Conservation (phyloP, 2,797 vertebrate genomes). For the Enteromius viviparus region DNA sequence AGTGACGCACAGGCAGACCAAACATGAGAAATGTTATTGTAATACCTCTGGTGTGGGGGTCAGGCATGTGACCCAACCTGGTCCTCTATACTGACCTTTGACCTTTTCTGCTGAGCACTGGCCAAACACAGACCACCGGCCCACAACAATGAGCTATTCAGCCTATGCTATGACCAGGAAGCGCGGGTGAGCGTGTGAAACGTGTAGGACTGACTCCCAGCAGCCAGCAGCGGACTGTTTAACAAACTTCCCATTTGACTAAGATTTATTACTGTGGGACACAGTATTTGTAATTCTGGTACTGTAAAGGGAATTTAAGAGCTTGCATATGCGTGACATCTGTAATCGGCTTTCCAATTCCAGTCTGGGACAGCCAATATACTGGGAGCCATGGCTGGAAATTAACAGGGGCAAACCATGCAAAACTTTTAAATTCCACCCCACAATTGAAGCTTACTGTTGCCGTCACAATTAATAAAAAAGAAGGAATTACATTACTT, state of each 20-base stretch:
- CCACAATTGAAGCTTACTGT: no score
- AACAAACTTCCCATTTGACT: not conserved
- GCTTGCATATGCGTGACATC: not conserved
- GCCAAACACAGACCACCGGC: constrained; percentile 73
- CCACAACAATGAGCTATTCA: constrained; percentile 71
- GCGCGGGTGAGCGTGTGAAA: constrained; percentile 13
- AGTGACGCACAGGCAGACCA: constrained; percentile 38
- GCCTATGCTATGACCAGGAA: constrained; percentile 32
- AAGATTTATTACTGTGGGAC: constrained; percentile 15
- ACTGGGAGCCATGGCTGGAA: not conserved
- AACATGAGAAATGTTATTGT: constrained; percentile 78
- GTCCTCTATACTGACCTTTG: constrained; percentile 69
- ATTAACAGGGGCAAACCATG: not conserved
- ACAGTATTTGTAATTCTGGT: not conserved
- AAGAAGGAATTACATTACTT: not conserved
- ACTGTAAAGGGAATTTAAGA: constrained; percentile 7
- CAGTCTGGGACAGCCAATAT: not conserved
- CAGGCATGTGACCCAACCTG: constrained; percentile 65
- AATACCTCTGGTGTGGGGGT: constrained; percentile 70
- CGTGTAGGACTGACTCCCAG: constrained; percentile 3
- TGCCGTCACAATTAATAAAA: not conserved
- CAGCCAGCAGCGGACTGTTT: not conserved
- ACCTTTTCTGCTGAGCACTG: constrained; percentile 66
- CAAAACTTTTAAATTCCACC: not conserved
- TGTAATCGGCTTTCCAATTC: constrained; percentile 4